Base-by-base conservation (phyloP, 2,797 vertebrate genomes). In the Basileuterus tristriatus region DNA sequence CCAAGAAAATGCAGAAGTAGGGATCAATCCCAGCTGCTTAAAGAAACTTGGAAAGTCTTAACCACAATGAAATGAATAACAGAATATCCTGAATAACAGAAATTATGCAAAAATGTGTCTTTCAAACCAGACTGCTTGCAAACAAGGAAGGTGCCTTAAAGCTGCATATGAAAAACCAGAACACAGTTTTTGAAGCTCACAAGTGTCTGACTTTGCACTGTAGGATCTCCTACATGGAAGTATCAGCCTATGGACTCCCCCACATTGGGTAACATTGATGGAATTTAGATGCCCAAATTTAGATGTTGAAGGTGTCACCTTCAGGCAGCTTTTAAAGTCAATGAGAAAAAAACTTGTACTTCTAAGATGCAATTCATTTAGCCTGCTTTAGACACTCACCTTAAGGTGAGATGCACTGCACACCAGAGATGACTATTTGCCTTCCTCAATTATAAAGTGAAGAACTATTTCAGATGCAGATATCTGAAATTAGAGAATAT, bases 401-500 rank as follows among this genome's bases (percentile, higher is more conserved):
- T 77, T 32, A 62, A 78, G 53, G 84, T 87, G 43, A 94, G 27
- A 68, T 23, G 58, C 78, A 83, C 0, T 64, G 76, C 80, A 75
- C 46, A 53, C n/a, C 65, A 94, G 58, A 91, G 21, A 2, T 64
- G 43, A 53, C 53, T 88, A 69, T 91, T 88, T 86, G 30, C 36
- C 69, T 79, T 90, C 62, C 87, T 55, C 87, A 39, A 86, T 81
- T 90, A 93, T 58, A 83, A 94, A 89, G 71, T 36, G 30, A 94
- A 49, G 29, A 86, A 64, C 43, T 68, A 88, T 23, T 90, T 93
- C 62, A 78, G 65, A 91, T 68, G 62, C 22, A 91, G 71, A 62
- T 88, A 83, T 8, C 50, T 81, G 32, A 88, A 94, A 93, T 83
- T 81, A 95, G 65, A 95, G 70, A 76, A 86, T 75, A 75, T 16